Evolutionary conservation across 2,888 invertebrate species (phyloP).

Genomic region (Biston stratarius): DNA sequence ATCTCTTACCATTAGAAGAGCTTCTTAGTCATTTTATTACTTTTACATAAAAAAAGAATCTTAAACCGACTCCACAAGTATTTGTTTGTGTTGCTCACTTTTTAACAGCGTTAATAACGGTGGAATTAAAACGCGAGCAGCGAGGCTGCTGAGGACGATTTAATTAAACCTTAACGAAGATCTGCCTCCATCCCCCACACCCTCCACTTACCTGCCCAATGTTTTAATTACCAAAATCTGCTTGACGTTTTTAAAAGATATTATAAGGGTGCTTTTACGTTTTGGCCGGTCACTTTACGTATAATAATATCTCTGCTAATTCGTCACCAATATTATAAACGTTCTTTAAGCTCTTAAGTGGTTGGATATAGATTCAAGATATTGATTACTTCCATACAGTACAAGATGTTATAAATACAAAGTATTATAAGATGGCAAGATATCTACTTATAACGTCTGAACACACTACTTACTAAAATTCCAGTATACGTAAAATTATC

Average conservation of each 20-base stretch:
- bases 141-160: constrained; percentile 84
- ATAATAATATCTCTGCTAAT: neutral
- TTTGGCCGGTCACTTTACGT: neutral
- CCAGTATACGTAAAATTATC: too few relatives aligned
- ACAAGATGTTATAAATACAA: too few relatives aligned
- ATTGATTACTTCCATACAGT: too few relatives aligned
- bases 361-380: too few relatives aligned
- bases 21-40: too few relatives aligned
- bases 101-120: constrained; percentile 87
- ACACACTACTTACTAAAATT: too few relatives aligned
- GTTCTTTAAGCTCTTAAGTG: neutral
- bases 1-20: too few relatives aligned
- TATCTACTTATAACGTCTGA: too few relatives aligned
- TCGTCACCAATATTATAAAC: neutral
- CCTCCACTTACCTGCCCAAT: constrained; percentile 71
- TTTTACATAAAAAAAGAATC: too few relatives aligned
- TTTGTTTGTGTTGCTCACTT: constrained; percentile 71
- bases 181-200: constrained; percentile 38
- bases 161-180: constrained; percentile 86
- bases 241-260: constrained; percentile 39
- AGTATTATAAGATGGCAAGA: too few relatives aligned
- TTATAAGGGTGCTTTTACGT: constrained; percentile 9
- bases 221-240: constrained; percentile 76
- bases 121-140: constrained; percentile 82
- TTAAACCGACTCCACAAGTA: constrained; percentile 7